Conservation (phyloP, 1,140 invertebrate genomes). For the Nilaparvata lugens region DNA sequence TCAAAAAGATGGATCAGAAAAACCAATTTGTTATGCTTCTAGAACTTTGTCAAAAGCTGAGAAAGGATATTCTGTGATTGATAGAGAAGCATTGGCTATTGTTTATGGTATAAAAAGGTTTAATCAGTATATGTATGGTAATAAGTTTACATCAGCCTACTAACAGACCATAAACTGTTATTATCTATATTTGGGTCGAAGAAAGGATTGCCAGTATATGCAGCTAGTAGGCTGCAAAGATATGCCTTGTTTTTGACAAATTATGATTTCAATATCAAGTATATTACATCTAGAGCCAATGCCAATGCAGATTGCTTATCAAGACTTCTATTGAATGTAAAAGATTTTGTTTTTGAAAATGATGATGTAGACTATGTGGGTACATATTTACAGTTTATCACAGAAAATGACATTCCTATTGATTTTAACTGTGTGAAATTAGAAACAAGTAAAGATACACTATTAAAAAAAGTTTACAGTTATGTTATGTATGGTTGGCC, state of each 20-base stretch:
- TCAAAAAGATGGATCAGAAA: too few relatives aligned
- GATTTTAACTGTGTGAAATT: background rate
- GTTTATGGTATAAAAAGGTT: conserved; percentile 40
- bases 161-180: conserved; percentile 41
- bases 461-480: background rate
- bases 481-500: conserved; percentile 3
- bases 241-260: conserved; percentile 27
- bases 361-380: conserved; percentile 8
- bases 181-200: conserved; percentile 32
- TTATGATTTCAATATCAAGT: conserved; percentile 25
- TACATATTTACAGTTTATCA: conserved; percentile 6
- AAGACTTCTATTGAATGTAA: conserved; percentile 15
- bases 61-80: too few relatives aligned
- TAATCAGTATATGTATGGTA: conserved; percentile 40
- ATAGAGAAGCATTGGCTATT: conserved; percentile 38
- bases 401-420: conserved; percentile 2
- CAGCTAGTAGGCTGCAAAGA: conserved; percentile 29
- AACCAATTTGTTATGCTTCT: too few relatives aligned
- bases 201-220: conserved; percentile 30
- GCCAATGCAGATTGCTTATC: conserved; percentile 28
- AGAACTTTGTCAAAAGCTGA: too few relatives aligned
- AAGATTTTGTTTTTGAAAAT: conserved; percentile 2
- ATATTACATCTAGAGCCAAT: conserved; percentile 20
- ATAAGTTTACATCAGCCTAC: conserved; percentile 34
- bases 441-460: conserved; percentile 9